These are phyloP conservation scores for Rallus crepitans DNA, from an alignment of 2,797 vertebrate species.

Conservation along the genomic window DNA sequence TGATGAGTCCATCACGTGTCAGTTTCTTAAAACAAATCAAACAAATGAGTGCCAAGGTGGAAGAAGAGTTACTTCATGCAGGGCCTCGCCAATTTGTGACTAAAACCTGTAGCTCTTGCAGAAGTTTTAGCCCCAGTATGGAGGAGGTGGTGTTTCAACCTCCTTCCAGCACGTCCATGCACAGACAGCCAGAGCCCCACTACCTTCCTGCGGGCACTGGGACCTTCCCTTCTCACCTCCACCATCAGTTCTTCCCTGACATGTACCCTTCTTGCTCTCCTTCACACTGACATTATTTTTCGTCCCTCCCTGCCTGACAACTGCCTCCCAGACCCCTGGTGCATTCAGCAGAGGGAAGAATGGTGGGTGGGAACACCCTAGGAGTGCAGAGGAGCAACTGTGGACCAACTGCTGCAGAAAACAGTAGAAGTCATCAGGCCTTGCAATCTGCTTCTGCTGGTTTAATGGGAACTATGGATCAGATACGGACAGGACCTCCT, in stretches of 20 bases:
- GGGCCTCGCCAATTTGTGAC: background rate
- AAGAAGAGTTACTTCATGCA: background rate
- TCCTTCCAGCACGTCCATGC: background rate
- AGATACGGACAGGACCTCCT: background rate
- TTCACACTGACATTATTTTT: background rate
- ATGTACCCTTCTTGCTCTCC: background rate
- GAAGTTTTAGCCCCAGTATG: fast-evolving
- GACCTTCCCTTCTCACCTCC: background rate
- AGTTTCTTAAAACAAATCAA: background rate
- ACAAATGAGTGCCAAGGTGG: fast-evolving
- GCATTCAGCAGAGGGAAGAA: background rate
- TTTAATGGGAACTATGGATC: background rate
- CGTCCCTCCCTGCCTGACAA: background rate
- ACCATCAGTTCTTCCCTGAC: background rate
- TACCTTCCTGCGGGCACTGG: fast-evolving
- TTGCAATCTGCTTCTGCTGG: background rate
- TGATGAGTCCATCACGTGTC: background rate
- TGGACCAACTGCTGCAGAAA: background rate
- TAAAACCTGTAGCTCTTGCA: background rate
- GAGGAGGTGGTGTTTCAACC: background rate
- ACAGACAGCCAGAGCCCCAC: background rate
- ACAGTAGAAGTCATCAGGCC: background rate
- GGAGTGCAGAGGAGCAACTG: background rate
- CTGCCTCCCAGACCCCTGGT: background rate
- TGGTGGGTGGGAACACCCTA: background rate